Percentiles rank a stretch among this genome's conserved stretches.
These are phyloP conservation scores for Porites lobata DNA, from an alignment of 92 coral and sea anemone genomes.

Conservation along the genomic window DNA sequence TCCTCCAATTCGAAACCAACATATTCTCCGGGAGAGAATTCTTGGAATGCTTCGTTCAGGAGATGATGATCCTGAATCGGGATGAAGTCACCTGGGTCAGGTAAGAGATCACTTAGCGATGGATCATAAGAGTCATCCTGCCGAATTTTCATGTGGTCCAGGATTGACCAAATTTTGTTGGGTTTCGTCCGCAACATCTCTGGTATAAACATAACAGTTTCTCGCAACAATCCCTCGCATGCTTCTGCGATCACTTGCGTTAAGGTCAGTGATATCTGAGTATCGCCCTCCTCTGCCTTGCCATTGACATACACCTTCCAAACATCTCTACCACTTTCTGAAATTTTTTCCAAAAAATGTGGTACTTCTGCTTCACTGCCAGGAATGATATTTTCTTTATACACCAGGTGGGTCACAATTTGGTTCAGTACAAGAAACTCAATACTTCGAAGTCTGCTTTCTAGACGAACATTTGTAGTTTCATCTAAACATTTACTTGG, in stretches of 20 bases:
- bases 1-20: conserved; percentile 71
- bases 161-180: conserved; percentile 42
- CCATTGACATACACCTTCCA: conserved; percentile 63
- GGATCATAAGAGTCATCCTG: conserved; percentile 56
- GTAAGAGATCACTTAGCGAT: conserved; percentile 22
- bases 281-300: not conserved
- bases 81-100: conserved; percentile 71
- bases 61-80: conserved; percentile 73
- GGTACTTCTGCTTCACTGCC: conserved; percentile 65
- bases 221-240: conserved; percentile 44
- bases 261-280: conserved; percentile 11
- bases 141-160: conserved; percentile 54
- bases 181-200: conserved; percentile 39
- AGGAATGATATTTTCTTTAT: conserved; percentile 51
- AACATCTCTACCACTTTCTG: not conserved
- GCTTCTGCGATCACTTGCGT: conserved; percentile 37
- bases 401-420: conserved; percentile 43
- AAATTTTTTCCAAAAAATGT: conserved; percentile 43
- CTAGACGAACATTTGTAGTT: conserved; percentile 23
- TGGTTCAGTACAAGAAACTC: conserved; percentile 22
- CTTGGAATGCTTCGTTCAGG: conserved; percentile 60
- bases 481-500: conserved; percentile 8
- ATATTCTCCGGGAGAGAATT: conserved; percentile 66
- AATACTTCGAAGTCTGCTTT: conserved; percentile 49
- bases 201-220: conserved; percentile 27